Base-by-base conservation (phyloP, 2,888 invertebrate species). In the Dryocosmus kuriphilus region DNA sequence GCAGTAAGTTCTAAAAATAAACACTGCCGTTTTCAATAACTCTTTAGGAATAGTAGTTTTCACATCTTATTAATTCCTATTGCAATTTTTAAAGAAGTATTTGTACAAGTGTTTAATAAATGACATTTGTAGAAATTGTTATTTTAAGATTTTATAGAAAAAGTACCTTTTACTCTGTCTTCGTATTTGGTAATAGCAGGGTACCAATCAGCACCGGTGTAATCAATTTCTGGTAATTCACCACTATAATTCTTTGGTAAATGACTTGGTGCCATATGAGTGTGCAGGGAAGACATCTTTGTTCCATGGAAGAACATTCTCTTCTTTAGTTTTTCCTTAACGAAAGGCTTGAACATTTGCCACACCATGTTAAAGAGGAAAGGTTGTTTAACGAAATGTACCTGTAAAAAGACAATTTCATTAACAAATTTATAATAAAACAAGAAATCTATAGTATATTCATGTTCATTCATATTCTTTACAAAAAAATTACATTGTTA, bases 311-410 rank as follows among this genome's bases (percentile, higher is more conserved):
- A 97, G 92, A 94, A 95, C 92, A 97, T 95, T 95, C 97, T 92
- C 83, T 92, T 94, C 91, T 94, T 95, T 22, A 97, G 93, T 90
- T 97, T 97, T 86, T 96, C 95, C 84, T 93, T 93, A 85, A 97
- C 94, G 88, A 97, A 95, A 11, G 97, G 97, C 91, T 96, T 96
- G 93, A 97, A 97, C 90, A 97, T 94, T 71, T 93, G 92, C 97
- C 97, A 97, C 1, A 97, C 96, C 91, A 96, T 93, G 89, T 95
- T 96, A 92, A 97, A 97, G 81, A 97, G 92, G 92, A 95, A 95
- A 0, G 97, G 97, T 88, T 97, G 95, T 88, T 96, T 96, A 3
- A 97, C 96, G 89, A 97, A 95, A 92, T 97, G 97, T 14, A 97
- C 95, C 90, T 90, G 74, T 9, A 76, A 32, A 51, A 30, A 19